Percentiles rank a stretch among this genome's conserved stretches.
These are phyloP conservation scores for Ophion costatus DNA, from an alignment of 2,888 invertebrate genomes.

Conservation along the genomic window DNA sequence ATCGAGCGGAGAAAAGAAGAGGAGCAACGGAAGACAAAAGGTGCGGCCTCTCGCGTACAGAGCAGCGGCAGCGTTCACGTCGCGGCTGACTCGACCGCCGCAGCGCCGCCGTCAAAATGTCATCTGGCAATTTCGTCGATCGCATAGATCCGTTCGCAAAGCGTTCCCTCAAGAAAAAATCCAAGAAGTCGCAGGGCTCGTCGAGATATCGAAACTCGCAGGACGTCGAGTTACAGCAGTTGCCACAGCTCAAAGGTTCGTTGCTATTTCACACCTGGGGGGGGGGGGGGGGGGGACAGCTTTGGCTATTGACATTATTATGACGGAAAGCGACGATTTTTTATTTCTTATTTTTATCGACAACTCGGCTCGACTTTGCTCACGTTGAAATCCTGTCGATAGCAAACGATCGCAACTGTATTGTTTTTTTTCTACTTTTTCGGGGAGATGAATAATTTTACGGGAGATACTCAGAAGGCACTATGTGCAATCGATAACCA, in stretches of 20 bases:
- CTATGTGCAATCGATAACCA: no score
- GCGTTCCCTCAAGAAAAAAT: conserved; percentile 98
- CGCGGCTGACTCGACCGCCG: conserved; percentile 51
- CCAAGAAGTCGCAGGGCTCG: conserved; percentile 99
- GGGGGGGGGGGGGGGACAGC: background rate
- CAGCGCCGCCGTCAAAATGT: conserved; percentile 79
- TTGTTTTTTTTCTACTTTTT: no score
- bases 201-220: conserved; percentile 99
- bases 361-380: no score
- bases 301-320: background rate
- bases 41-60: conserved; percentile 61
- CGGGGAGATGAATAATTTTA: no score
- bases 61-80: conserved; percentile 61
- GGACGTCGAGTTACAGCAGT: conserved; percentile 97
- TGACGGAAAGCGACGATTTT: background rate
- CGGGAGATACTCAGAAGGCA: no score
- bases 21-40: conserved; percentile 64
- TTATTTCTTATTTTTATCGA: background rate
- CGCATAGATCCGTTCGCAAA: conserved; percentile 99
- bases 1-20: conserved; percentile 23
- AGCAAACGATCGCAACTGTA: no score
- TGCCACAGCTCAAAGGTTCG: conserved; percentile 98
- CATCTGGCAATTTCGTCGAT: conserved; percentile 97
- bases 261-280: conserved; percentile 56
- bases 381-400: no score